Base-by-base conservation (phyloP, 2,113 vertebrate species). In the Cynocephalus volans region DNA sequence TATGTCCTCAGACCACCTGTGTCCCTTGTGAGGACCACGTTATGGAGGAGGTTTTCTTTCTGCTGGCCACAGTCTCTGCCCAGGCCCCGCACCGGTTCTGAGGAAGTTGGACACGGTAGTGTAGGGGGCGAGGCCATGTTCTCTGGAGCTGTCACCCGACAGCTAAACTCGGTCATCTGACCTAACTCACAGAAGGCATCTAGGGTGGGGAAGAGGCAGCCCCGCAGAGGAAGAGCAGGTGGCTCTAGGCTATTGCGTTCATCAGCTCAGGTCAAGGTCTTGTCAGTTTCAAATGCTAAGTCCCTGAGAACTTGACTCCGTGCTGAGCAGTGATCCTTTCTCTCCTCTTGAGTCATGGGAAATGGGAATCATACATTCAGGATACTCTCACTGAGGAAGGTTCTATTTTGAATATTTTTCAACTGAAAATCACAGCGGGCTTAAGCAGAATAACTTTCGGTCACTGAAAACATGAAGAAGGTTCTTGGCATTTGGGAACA, bases 401-500 rank as follows among this genome's bases (percentile, higher is more conserved):
- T 77, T 54, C 73, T 26, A 13, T 13, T 12, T 26, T 48, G 82
- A 73, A 11, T 41, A 65, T 11, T 45, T 79, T 80, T 64, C 88
- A 54, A n/a, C 21, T 11, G 41, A 18, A 82, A 56, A 56, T 41
- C 14, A 8, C 5, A 67, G 48, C n/a, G 28, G 13, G 52, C 70
- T 50, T 87, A n/a, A 62, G 60, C 67, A 85, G 72, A 91, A 73
- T 23, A 91, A 45, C 11, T 36, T 70, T 75, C n/a, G 60, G 62
- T 77, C 36, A 48, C 48, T 69, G 77, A 95, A 88, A 69, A 75
- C 69, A 79, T 69, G 92, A 88, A 67, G 62, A 92, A 87, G 19
- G 48, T 19, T 73, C 65, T 24, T 60, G 50, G 54, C 64, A 17
- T 87, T 86, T 86, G 88, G 93, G 87, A 97, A 92, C 23, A 8